Evolutionary conservation across 2,888 invertebrate genomes (phyloP), one percentile per base, ranked within the genome.

Genomic region (Diarsia mendica): DNA sequence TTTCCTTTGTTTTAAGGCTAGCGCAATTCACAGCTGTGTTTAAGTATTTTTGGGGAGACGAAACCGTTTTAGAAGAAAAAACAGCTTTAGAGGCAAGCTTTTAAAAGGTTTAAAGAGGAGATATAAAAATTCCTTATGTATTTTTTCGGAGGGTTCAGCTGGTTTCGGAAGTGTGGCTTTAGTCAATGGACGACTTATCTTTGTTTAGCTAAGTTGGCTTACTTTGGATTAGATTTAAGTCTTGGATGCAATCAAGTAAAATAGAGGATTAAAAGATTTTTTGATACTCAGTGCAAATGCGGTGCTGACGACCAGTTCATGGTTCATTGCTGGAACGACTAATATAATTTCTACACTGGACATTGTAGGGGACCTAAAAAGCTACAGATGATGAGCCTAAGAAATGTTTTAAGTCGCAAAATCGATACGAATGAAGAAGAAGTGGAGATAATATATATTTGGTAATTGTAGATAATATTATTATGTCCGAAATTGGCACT

Each of bases 1-100:
- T n/a, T 28, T 72, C 60, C 48, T 44, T 78, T 78, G 80, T 79
- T 72, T 72, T 44, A 49, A 58, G 48, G 53, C 77, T 72, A 53
- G 72, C 23, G 2, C 28, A 44, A 39, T 46, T 20, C 44, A 28
- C 80, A 66, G 80, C 80, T 78, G 73, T 61, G 46, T 13, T 49
- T 33, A 48, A 60, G 28, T 23, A 48, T 53, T 53, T 65, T 78
- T 48, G 23, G 53, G 11, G 18, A 28, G 18, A 23, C 3, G 39
- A 61, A 79, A 44, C 13, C 39, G 28, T 20, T 72, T 72, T 11
- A 1, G 49, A 78, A 20, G 8, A 51, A 49, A 63, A 75, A 77
- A 63, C 13, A 23, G 13, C 13, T 9, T n/a, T 13, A 44, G 15
- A 63, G 15, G 8, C 53, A 65, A 66, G 60, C 80, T 78, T 61